Evolutionary conservation across 2,113 vertebrate genomes (phyloP).

Genomic region (Haplochromis burtoni): DNA sequence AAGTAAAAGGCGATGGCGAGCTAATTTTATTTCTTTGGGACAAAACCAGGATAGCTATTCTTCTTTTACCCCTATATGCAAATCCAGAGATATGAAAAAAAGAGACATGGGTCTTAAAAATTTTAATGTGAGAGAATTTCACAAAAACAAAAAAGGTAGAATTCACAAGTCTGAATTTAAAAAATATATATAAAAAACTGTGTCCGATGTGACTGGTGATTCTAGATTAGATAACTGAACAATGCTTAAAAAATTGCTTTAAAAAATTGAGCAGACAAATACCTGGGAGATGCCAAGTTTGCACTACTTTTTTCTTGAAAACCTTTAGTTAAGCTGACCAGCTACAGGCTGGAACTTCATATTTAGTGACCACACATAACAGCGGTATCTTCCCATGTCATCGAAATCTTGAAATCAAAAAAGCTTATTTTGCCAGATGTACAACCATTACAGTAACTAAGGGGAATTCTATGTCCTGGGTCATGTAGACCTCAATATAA

Average conservation of each 20-base stretch:
- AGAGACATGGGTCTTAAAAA: background rate
- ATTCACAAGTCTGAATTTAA: background rate
- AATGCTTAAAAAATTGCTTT: background rate
- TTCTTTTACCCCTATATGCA: background rate
- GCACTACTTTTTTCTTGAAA: background rate
- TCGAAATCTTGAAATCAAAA: background rate
- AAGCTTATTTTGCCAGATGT: background rate
- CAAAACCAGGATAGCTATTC: background rate
- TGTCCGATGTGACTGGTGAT: background rate
- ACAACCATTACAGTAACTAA: background rate
- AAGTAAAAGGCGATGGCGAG: background rate
- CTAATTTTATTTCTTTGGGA: background rate
- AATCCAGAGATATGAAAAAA: background rate
- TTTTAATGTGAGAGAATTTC: background rate
- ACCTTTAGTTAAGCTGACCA: background rate
- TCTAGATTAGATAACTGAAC: background rate
- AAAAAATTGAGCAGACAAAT: background rate
- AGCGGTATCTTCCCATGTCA: background rate
- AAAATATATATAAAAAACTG: background rate
- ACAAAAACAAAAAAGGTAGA: background rate
- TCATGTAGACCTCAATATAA: background rate
- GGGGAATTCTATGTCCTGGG: background rate
- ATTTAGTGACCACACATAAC: background rate
- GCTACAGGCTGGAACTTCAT: background rate
- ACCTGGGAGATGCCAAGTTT: background rate